Evolutionary conservation across 1,140 invertebrate species (phyloP).

Genomic region (Ceratoteleas bidentatus): DNA sequence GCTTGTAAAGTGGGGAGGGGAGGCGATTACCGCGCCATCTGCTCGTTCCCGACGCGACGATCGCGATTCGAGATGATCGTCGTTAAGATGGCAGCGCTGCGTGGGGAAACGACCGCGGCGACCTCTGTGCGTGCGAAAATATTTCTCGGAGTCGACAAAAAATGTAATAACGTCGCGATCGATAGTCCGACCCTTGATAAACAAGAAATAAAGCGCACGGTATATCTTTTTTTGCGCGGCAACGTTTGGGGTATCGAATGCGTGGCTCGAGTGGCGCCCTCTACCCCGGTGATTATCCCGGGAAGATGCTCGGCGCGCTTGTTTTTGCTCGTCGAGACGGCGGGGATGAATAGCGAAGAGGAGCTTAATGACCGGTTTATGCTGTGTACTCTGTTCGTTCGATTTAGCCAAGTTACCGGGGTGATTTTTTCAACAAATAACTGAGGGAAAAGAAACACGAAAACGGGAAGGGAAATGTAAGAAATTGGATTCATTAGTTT

Average conservation of each 20-base stretch:
- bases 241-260: background rate
- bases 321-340: background rate
- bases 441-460: background rate
- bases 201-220: conserved; percentile 13
- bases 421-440: background rate
- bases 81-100: too few relatives aligned
- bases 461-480: background rate
- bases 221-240: conserved; percentile 6
- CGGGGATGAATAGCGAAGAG: conserved; percentile 7
- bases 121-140: background rate
- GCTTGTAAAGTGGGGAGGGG: background rate
- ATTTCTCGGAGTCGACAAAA: conserved; percentile 4
- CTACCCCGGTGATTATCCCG: background rate
- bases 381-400: conserved; percentile 1
- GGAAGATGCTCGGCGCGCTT: conserved; percentile 8
- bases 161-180: conserved; percentile 14
- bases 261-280: conserved; percentile 4
- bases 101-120: background rate
- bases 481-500: background rate
- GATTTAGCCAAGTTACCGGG: background rate
- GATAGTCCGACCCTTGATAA: conserved; percentile 14
- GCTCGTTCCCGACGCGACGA: background rate
- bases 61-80: too few relatives aligned
- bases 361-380: background rate
- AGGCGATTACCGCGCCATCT: conserved; percentile 10